These are phyloP conservation scores for Drosophila orosa DNA, from an alignment of 1,140 invertebrate species.

Conservation along the genomic window DNA sequence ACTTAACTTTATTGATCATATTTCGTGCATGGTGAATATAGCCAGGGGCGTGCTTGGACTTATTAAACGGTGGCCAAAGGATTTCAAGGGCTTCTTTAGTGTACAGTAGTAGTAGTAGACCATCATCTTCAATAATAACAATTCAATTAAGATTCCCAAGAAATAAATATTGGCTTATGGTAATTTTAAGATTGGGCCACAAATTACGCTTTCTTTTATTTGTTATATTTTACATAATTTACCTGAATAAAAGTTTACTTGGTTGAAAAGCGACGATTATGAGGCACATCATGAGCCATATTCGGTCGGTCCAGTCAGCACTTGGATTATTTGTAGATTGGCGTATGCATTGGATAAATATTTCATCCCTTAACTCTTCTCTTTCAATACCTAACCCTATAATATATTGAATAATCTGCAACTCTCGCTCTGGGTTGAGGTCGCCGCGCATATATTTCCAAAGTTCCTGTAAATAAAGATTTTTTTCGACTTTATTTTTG, in stretches of 20 bases:
- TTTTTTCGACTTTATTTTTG: no score
- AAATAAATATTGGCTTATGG: no score
- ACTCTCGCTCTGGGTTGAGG: constrained; percentile 92
- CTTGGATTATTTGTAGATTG: constrained; percentile 94
- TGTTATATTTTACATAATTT: constrained; percentile 21
- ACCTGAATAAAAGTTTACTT: constrained; percentile 92
- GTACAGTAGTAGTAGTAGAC: no score
- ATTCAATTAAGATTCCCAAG: no score
- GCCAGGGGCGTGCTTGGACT: no score
- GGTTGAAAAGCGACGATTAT: constrained; percentile 96
- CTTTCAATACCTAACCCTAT: constrained; percentile 94
- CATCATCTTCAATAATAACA: no score
- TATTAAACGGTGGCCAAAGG: no score
- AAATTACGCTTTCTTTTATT: no score
- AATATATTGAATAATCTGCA: constrained; percentile 92
- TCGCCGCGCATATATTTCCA: constrained; percentile 95
- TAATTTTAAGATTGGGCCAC: no score
- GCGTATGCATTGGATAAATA: constrained; percentile 94
- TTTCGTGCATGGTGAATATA: no score
- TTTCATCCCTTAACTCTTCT: constrained; percentile 95
- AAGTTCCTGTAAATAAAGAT: constrained; percentile 88
- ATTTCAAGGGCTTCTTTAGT: no score
- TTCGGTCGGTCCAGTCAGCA: constrained; percentile 90
- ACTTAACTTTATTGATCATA: no score
- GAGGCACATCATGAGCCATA: constrained; percentile 95